Evolutionary conservation across 2,888 invertebrate species (phyloP).

Genomic region (Steinernema carpocapsae): DNA sequence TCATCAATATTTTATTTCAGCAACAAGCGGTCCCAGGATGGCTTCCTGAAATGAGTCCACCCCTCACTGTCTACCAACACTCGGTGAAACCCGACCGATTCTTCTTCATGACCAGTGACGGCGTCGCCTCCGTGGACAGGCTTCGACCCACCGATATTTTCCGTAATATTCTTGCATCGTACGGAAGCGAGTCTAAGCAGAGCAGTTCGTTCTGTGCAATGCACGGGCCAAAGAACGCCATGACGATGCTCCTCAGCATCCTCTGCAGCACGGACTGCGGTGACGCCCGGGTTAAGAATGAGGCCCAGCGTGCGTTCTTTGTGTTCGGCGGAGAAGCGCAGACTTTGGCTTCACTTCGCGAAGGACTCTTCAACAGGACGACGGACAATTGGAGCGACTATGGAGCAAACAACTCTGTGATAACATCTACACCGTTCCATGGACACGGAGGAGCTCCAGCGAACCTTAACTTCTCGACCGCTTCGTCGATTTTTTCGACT

Average conservation of each 20-base stretch:
- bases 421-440: constrained; percentile 1
- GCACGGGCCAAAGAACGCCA: constrained; percentile 77
- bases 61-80: constrained; percentile 18
- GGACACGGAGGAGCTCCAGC: background rate
- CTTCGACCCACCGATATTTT: constrained; percentile 87
- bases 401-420: background rate
- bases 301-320: constrained; percentile 87
- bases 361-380: background rate
- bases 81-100: background rate
- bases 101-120: constrained; percentile 21
- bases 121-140: constrained; percentile 72
- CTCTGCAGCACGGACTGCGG: constrained; percentile 78
- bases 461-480: background rate
- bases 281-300: constrained; percentile 76
- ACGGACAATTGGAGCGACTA: background rate
- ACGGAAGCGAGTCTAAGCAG: constrained; percentile 51
- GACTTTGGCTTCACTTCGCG: background rate
- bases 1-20: background rate
- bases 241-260: constrained; percentile 84
- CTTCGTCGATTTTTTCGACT: background rate
- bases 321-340: constrained; percentile 22
- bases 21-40: background rate
- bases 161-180: constrained; percentile 74
- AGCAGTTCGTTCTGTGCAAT: constrained; percentile 39
- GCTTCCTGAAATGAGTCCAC: constrained; percentile 29